phyloP scores from a whole-genome alignment of 2,888 invertebrate genomes.

The Drosophila mulleri region DNA sequence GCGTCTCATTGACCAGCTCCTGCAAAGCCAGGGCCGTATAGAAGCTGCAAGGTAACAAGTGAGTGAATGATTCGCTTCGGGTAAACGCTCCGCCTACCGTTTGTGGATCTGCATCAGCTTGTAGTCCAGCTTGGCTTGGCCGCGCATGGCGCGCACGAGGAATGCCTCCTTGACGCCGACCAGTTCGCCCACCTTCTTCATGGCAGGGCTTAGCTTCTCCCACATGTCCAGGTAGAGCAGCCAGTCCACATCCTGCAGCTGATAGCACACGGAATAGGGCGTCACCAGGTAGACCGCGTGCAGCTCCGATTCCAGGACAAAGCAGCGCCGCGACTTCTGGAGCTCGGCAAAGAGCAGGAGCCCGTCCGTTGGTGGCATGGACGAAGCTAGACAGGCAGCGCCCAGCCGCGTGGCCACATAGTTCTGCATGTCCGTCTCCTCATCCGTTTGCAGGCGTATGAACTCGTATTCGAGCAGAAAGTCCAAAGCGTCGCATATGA shows the following conservation, averaged over 20 bases:
- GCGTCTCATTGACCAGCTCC: conserved; percentile 96
- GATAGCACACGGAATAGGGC: conserved; percentile 94
- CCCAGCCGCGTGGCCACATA: conserved; percentile 94
- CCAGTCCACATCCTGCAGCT: conserved; percentile 92
- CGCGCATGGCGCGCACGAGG: conserved; percentile 91
- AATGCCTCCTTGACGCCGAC: conserved; percentile 95
- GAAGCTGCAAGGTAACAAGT: conserved; percentile 87
- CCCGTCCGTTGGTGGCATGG: conserved; percentile 97
- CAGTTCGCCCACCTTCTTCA: conserved; percentile 94
- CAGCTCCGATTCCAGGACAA: conserved; percentile 97
- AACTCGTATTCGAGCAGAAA: conserved; percentile 93
- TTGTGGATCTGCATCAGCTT: conserved; percentile 88
- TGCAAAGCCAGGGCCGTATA: conserved; percentile 95
- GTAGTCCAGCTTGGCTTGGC: conserved; percentile 87
- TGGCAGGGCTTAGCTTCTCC: conserved; percentile 91
- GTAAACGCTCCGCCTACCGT: conserved; percentile 84
- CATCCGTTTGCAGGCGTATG: conserved; percentile 88
- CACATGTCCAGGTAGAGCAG: conserved; percentile 91
- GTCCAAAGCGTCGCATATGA: conserved; percentile 87
- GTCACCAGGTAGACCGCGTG: conserved; percentile 98
- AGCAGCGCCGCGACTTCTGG: conserved; percentile 94
- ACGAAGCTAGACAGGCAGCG: conserved; percentile 95
- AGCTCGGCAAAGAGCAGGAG: conserved; percentile 95
- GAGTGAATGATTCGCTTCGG: not conserved
- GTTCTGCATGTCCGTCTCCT: conserved; percentile 84